Conservation (phyloP, 2,888 invertebrate genomes). For the Protonemura montana region DNA sequence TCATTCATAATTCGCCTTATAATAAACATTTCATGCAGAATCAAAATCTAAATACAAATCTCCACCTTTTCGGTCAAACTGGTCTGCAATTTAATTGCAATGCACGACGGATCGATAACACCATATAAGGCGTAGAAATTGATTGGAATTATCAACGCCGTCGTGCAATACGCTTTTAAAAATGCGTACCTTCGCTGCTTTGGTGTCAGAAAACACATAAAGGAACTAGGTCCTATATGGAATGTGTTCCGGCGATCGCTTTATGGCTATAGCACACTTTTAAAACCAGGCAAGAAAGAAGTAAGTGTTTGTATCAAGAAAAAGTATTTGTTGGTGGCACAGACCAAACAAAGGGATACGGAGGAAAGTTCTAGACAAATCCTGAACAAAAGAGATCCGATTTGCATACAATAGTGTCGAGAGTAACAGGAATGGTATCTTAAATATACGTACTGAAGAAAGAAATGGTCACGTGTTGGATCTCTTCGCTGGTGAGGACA, state of each 20-base stretch:
- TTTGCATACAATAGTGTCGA: neutral
- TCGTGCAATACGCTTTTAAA: neutral
- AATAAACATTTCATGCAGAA: no score
- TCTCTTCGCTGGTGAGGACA: neutral
- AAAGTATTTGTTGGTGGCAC: neutral
- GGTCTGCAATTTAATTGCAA: neutral
- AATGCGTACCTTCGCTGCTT: neutral
- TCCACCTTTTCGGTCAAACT: no score
- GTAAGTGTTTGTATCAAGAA: neutral
- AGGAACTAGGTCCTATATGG: neutral
- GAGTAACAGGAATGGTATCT: neutral
- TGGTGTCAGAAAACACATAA: neutral
- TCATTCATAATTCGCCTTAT: no score
- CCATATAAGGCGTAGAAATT: neutral
- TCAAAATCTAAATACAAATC: no score
- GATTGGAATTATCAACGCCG: neutral
- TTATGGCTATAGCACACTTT: no score
- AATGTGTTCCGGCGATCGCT: no score
- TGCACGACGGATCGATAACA: neutral
- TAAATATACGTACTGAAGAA: slow-evolving; percentile 38
- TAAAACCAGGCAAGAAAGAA: neutral
- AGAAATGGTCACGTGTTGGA: slow-evolving; percentile 33
- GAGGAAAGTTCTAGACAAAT: neutral
- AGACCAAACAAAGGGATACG: neutral
- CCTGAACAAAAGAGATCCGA: neutral